phyloP scores from a whole-genome alignment of 1,140 invertebrate species.

The Muscidifurax raptorellus region DNA sequence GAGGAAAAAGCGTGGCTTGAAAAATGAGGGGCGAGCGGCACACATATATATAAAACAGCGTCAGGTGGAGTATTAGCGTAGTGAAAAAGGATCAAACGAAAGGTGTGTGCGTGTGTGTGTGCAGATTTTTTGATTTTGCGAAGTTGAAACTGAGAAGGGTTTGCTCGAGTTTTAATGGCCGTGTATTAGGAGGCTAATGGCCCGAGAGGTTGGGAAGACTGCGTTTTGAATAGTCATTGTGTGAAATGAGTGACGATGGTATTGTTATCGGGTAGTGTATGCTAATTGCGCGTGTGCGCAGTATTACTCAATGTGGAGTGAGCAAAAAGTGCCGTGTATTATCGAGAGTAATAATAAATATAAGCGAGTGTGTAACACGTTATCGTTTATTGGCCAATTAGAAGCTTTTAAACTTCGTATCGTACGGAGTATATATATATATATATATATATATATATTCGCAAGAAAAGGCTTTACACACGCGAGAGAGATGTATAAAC shows the following conservation, averaged over 20 bases:
- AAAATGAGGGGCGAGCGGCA: background rate
- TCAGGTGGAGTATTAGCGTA: no score
- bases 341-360: background rate
- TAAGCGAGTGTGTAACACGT: background rate
- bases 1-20: slow-evolving; percentile 4
- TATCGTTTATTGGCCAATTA: background rate
- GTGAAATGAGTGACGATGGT: background rate
- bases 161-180: background rate
- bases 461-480: no score
- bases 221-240: background rate
- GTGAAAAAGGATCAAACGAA: background rate
- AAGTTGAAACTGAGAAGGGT: background rate
- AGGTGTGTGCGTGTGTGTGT: no score
- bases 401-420: background rate
- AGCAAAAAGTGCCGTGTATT: background rate
- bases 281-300: background rate
- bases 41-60: no score
- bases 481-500: background rate
- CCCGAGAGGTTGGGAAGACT: background rate
- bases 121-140: background rate
- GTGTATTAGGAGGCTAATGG: background rate
- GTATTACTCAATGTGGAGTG: background rate
- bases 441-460: no score
- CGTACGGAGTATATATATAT: background rate
- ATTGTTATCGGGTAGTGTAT: background rate